Evolutionary conservation across 2,888 invertebrate species (phyloP).

Genomic region (Stenurella melanura): DNA sequence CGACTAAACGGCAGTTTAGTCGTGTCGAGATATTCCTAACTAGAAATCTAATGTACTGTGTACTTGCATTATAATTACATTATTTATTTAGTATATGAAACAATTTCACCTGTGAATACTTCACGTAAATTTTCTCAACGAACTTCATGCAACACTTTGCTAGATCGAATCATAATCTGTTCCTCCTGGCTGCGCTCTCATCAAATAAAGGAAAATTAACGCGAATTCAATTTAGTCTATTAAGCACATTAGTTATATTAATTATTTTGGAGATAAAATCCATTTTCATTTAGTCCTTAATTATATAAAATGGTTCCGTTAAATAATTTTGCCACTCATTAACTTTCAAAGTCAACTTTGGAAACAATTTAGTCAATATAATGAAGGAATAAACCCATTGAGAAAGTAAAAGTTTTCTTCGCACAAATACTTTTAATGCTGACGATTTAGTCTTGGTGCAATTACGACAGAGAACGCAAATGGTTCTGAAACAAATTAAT

Average conservation of each 20-base stretch:
- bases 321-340: conserved; percentile 48
- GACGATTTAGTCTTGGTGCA: conserved; percentile 41
- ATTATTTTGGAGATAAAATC: conserved; percentile 40
- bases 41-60: no score
- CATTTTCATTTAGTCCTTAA: conserved; percentile 39
- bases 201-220: conserved; percentile 14
- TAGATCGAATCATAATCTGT: conserved; percentile 12
- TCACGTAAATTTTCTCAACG: not conserved
- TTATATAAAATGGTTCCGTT: conserved; percentile 44
- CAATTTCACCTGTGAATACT: not conserved
- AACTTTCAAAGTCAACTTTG: conserved; percentile 47
- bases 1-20: no score
- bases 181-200: not conserved
- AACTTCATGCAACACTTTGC: not conserved
- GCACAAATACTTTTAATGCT: conserved; percentile 47
- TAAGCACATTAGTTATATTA: conserved; percentile 41
- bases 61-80: no score
- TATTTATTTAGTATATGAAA: no score
- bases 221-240: conserved; percentile 36
- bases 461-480: conserved; percentile 35
- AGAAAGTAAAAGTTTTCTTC: conserved; percentile 46
- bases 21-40: no score
- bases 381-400: conserved; percentile 44
- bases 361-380: conserved; percentile 46
- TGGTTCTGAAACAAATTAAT: conserved; percentile 46